Percentiles rank a stretch among this genome's conserved stretches.
phyloP scores from a whole-genome alignment of 2,888 invertebrate genomes.

The Megamerina dolium region DNA sequence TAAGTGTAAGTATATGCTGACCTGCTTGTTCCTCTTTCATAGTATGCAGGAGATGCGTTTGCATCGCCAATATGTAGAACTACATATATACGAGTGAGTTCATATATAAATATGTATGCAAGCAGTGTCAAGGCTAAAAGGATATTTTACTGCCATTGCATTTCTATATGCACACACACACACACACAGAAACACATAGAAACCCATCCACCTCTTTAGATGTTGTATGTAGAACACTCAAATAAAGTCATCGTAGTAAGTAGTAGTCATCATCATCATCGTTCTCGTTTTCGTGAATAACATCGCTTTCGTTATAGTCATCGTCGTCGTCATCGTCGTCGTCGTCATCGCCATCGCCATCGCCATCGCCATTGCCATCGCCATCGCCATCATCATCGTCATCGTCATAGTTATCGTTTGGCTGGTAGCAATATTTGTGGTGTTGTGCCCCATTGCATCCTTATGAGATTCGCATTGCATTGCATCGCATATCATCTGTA shows the following conservation, averaged over 20 bases:
- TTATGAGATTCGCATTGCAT: background rate
- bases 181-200: background rate
- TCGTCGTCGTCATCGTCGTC: slow-evolving; percentile 5
- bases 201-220: too few species aligned
- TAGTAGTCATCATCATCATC: too few species aligned
- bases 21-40: too few species aligned
- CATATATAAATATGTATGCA: background rate
- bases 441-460: background rate
- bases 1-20: too few species aligned
- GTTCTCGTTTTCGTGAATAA: slow-evolving; percentile 15
- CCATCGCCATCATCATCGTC: slow-evolving; percentile 6
- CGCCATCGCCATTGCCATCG: slow-evolving; percentile 4
- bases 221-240: too few species aligned
- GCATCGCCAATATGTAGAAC: slow-evolving; percentile 1
- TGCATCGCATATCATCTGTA: too few species aligned
- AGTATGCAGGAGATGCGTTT: background rate
- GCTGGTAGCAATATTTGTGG: background rate
- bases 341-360: slow-evolving; percentile 12
- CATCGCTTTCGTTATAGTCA: background rate
- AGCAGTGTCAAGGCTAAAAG: slow-evolving; percentile 23
- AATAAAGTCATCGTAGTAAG: background rate
- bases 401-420: background rate
- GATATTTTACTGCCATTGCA: slow-evolving; percentile 22
- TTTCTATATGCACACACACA: slow-evolving; percentile 7
- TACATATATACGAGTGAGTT: background rate